Evolutionary conservation across 2,113 vertebrate genomes (phyloP), one percentile per base, ranked within the genome.

Genomic region (Delphinapterus leucas): DNA sequence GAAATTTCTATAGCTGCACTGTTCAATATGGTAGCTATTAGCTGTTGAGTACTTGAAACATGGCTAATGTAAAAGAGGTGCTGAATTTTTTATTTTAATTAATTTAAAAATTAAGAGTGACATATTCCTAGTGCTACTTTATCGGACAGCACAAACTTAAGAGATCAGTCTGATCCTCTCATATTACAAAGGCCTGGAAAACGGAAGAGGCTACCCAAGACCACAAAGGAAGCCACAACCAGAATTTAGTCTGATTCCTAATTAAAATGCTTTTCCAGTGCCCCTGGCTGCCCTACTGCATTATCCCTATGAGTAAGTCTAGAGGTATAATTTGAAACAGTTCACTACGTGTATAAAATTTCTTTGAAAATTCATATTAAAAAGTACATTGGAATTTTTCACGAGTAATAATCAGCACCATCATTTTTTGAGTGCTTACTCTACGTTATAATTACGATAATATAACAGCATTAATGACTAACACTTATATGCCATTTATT

Each of bases 191-290:
- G 60, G 15, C 6, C 80, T 73, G 63, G 7, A 90, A 93, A 76
- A 90, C 18, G 15, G 41, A 70, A 92, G 33, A 73, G n/a, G 36
- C 17, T 90, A 90, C 77, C n/a, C 36, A 81, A 79, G 14, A 77
- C 31, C 41, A 60, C 38, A 95, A 84, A 74, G 38, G 60, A 96
- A 84, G 81, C 58, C 41, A 89, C 49, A 96, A 86, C 55, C 63
- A 73, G 77, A 88, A 90, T 79, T 87, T 60, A 90, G 68, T 88
- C 63, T 96, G 73, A 88, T 79, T 95, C 65, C 65, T 68, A 90
- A 87, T 82, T 71, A 84, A 70, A 58, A 79, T 92, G 58, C 14
- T 96, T 91, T 88, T 60, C 77, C 17, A 84, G 71, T 63, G 88
- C 61, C 41, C 20, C 49, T 68, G 83, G 8, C 38, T 77, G 77